Evolutionary conservation across 2,888 invertebrate species (phyloP).

Genomic region (Thumatha senex): DNA sequence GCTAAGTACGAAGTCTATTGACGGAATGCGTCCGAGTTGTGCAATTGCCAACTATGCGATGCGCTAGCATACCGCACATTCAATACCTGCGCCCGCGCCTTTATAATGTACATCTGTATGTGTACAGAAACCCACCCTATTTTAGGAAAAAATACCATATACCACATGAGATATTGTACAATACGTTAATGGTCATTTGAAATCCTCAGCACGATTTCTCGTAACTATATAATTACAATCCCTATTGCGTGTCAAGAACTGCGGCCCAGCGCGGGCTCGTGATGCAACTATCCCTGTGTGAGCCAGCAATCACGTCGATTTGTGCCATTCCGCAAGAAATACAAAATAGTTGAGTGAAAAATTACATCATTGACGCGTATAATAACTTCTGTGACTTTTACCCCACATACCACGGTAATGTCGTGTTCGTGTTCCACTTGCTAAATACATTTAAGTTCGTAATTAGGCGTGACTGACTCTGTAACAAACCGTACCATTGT

Average conservation of each 20-base stretch:
- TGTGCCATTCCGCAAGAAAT: slow-evolving; percentile 34
- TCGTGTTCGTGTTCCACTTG: slow-evolving; percentile 14
- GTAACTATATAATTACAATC: slow-evolving; percentile 6
- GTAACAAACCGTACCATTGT: slow-evolving; percentile 10
- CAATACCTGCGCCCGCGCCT: slow-evolving; percentile 59
- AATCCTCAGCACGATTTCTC: not conserved
- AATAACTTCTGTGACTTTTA: slow-evolving; percentile 32
- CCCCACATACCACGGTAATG: slow-evolving; percentile 20
- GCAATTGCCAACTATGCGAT: slow-evolving; percentile 64
- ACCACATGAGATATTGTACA: not conserved
- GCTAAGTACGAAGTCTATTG: slow-evolving; percentile 38
- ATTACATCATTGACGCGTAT: slow-evolving; percentile 31
- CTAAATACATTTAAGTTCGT: slow-evolving; percentile 9
- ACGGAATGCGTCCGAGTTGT: slow-evolving; percentile 67
- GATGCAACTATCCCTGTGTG: slow-evolving; percentile 39
- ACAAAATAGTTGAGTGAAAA: slow-evolving; percentile 43
- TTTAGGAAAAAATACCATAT: slow-evolving; percentile 12
- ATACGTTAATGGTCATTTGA: not conserved
- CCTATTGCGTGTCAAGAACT: slow-evolving; percentile 35
- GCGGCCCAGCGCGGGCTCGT: slow-evolving; percentile 30
- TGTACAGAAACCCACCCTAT: slow-evolving; percentile 24
- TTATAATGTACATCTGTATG: slow-evolving; percentile 60
- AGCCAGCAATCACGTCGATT: slow-evolving; percentile 40
- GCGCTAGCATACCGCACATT: slow-evolving; percentile 56
- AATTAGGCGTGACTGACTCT: slow-evolving; percentile 15